Base-by-base conservation (phyloP, 2,797 vertebrate species). In the Ptychadena robeensis region DNA sequence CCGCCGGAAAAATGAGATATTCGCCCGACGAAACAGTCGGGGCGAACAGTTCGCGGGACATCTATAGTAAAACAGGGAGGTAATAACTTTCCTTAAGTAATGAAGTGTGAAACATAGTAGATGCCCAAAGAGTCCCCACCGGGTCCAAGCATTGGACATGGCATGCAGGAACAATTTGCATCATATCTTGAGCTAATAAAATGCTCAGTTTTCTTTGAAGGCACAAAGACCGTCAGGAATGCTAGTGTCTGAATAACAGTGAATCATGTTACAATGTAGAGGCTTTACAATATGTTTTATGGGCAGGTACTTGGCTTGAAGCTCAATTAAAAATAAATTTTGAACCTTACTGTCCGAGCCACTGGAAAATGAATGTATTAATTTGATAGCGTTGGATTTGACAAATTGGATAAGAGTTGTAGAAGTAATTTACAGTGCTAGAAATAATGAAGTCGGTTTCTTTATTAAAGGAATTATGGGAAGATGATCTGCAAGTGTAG, bases 381-480 rank as follows among this genome's bases (percentile, higher is more conserved):
- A 86, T 88, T 87, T 79, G 79, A 38, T 88, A 85, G 82, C 86
- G 73, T 87, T 88, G 85, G 63, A 87, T 89, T 86, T 66, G 40
- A 77, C 86, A 67, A 82, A 86, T 77, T 69, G 85, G 79, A 71
- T 66, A 79, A 74, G n/a, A n/a, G n/a, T n/a, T 63, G 44, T 61
- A 65, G 48, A 5, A 61, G 59, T 86, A 86, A 34, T 86, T 87
- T 57, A 86, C 82, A 73, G 40, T 65, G 68, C 32, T 85, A 86
- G 79, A 89, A 85, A 82, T 70, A 85, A 85, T 81, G 83, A 81
- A 85, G 48, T 65, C 31, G 82, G 14, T 80, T 80, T 68, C 82
- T 68, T 80, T 83, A 79, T 83, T 75, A 83, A 44, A 48, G 34
- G 64, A 67, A 81, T 81, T 72, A 74, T 74, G 64, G 28, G 64